A percentile compares a stretch with the other conserved stretches of the same genome.
These are phyloP conservation scores for Phenganax subtilis DNA, from an alignment of 92 coral and sea anemone genomes.

Conservation along the genomic window DNA sequence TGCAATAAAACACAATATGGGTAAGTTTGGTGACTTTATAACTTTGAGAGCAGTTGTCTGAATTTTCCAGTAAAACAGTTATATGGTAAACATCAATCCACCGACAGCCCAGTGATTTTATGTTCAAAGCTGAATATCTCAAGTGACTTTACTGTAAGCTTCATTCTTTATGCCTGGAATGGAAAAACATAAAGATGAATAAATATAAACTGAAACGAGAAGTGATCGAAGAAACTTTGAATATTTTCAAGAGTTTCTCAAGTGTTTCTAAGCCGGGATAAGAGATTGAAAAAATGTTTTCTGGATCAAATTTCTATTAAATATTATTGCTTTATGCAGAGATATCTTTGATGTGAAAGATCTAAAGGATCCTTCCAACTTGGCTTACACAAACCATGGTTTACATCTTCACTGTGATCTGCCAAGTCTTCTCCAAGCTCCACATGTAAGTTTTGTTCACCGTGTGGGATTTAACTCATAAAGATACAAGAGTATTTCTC, in stretches of 20 bases:
- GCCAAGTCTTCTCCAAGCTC: conserved; percentile 20
- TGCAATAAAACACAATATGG: conserved; percentile 5
- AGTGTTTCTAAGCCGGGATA: no score
- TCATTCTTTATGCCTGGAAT: no score
- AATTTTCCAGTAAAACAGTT: conserved; percentile 7
- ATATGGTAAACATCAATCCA: neutral
- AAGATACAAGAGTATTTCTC: no score
- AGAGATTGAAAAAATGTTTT: neutral
- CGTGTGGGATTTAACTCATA: no score
- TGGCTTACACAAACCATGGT: conserved; percentile 39
- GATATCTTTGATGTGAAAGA: conserved; percentile 21
- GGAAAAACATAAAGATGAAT: no score
- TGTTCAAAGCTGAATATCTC: no score
- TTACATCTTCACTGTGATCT: conserved; percentile 36
- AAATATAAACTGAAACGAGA: no score
- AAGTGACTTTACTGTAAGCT: no score
- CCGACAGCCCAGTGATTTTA: neutral
- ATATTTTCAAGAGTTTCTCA: no score
- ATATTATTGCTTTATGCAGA: neutral
- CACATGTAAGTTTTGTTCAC: conserved; percentile 34
- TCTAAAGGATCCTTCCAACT: conserved; percentile 12
- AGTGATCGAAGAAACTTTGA: no score
- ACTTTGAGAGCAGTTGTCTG: neutral
- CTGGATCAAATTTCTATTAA: neutral
- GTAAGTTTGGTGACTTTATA: neutral